These are phyloP conservation scores for Liodrosophila aerea DNA, from an alignment of 2,888 invertebrate genomes.

Conservation along the genomic window DNA sequence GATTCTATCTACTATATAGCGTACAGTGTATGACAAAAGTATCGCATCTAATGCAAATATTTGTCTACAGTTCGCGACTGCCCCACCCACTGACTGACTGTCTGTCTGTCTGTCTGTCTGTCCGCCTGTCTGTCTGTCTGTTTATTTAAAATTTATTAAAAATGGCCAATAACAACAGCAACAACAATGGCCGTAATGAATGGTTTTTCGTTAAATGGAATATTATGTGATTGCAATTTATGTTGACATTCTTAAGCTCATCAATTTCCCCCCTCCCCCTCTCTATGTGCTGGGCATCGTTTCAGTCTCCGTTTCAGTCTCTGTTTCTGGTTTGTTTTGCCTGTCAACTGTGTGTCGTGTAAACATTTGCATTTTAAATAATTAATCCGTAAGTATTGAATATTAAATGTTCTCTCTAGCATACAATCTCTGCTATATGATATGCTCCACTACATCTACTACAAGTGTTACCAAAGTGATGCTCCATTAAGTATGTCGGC, in stretches of 20 bases:
- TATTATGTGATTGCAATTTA: constrained; percentile 72
- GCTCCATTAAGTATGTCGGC: not conserved
- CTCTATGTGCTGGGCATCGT: not conserved
- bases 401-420: constrained; percentile 30
- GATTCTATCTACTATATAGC: constrained; percentile 9
- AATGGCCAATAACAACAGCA: constrained; percentile 39
- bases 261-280: constrained; percentile 48
- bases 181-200: constrained; percentile 37
- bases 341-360: constrained; percentile 43
- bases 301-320: constrained; percentile 11
- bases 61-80: constrained; percentile 49
- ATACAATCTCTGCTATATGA: constrained; percentile 1
- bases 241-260: constrained; percentile 77
- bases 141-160: constrained; percentile 78
- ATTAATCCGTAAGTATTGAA: constrained; percentile 71
- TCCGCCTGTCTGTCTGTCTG: constrained; percentile 30
- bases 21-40: constrained; percentile 31
- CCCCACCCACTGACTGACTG: not conserved
- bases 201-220: constrained; percentile 42
- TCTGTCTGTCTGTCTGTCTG: constrained; percentile 13
- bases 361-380: constrained; percentile 71
- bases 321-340: constrained; percentile 24
- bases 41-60: constrained; percentile 75
- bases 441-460: constrained; percentile 1
- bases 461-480: constrained; percentile 24